A percentile compares a stretch with the other conserved stretches of the same genome.
These are phyloP conservation scores for Caprella mutica DNA, from an alignment of 2,888 invertebrate genomes.

Conservation along the genomic window DNA sequence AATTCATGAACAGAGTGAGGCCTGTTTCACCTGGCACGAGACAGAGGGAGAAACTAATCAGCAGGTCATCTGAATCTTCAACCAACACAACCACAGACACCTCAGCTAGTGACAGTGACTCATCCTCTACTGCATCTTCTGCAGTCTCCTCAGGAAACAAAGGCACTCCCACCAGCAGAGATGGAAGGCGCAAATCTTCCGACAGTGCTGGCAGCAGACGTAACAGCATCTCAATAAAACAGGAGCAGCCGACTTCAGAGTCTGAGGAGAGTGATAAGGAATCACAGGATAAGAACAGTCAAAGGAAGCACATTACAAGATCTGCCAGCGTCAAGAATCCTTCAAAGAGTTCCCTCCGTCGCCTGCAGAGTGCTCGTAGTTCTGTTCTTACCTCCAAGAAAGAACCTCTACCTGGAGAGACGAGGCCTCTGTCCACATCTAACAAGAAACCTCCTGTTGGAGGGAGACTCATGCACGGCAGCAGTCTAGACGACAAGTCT, in stretches of 20 bases:
- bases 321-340: constrained; percentile 27
- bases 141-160: neutral
- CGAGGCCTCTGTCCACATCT: neutral
- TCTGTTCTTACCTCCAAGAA: neutral
- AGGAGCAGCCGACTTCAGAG: constrained; percentile 13
- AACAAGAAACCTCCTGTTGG: neutral
- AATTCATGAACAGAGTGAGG: too few species aligned
- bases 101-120: constrained; percentile 31
- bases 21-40: neutral
- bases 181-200: constrained; percentile 8
- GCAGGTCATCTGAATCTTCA: constrained; percentile 31
- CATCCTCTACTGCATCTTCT: constrained; percentile 25
- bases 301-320: constrained; percentile 28
- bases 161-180: constrained; percentile 14
- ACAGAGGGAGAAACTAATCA: constrained; percentile 18
- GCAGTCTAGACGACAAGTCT: neutral
- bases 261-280: constrained; percentile 29
- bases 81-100: constrained; percentile 30
- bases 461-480: too few species aligned
- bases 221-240: neutral
- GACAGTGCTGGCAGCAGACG: neutral
- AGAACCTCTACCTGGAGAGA: neutral
- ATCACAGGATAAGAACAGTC: constrained; percentile 24
- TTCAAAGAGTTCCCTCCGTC: neutral
- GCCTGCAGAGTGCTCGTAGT: neutral